Evolutionary conservation across 2,113 vertebrate species (phyloP).

Genomic region (Dicrurus megarhynchus): DNA sequence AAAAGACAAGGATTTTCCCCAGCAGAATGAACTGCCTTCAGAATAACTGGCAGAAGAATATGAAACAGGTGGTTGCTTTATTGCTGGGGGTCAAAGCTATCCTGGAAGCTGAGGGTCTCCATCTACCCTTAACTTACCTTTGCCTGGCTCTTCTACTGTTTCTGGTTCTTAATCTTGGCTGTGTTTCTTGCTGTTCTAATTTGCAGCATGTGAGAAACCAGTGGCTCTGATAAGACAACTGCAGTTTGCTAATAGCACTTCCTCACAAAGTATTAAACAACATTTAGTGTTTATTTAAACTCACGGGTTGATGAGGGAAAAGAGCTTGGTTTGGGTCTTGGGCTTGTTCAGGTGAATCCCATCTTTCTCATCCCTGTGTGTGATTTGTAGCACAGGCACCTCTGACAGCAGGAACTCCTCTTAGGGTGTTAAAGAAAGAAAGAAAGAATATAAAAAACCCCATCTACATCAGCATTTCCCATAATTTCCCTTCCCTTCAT

Average conservation of each 20-base stretch:
- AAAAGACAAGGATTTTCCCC: not conserved
- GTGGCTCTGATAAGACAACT: not conserved
- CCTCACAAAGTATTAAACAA: not conserved
- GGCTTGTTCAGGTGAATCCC: not conserved
- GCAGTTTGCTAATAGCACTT: not conserved
- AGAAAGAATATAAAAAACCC: rapidly evolving
- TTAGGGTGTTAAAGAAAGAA: not conserved
- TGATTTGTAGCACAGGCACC: not conserved
- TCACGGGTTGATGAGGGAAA: not conserved
- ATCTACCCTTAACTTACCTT: not conserved
- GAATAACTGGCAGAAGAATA: not conserved
- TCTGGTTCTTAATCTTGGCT: not conserved
- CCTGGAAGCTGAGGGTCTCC: not conserved
- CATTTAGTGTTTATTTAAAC: not conserved
- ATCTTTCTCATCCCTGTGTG: not conserved
- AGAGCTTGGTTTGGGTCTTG: not conserved
- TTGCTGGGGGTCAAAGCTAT: not conserved
- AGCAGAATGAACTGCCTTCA: not conserved
- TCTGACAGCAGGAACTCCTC: not conserved
- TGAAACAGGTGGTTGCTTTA: not conserved
- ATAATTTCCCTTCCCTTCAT: not conserved
- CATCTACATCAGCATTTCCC: not conserved
- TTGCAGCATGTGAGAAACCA: not conserved
- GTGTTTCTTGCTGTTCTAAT: not conserved
- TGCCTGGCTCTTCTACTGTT: not conserved